These are phyloP conservation scores for Smittia aterrima DNA, from an alignment of 2,888 invertebrate genomes.

Conservation along the genomic window DNA sequence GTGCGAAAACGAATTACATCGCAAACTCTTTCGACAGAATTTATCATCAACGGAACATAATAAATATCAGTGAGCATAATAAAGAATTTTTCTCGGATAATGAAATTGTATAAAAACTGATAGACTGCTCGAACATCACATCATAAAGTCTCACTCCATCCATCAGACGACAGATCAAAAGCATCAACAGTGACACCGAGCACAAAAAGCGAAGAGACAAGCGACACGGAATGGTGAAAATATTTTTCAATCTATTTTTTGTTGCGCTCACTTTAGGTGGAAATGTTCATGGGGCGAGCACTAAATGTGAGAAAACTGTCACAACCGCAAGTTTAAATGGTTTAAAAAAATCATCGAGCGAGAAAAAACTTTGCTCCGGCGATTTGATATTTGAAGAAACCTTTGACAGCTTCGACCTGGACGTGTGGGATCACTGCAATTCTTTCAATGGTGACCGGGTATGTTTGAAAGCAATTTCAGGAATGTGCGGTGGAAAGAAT, in stretches of 20 bases:
- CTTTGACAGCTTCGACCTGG: slow-evolving; percentile 52
- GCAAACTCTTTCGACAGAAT: slow-evolving; percentile 2
- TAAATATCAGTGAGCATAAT: slow-evolving; percentile 25
- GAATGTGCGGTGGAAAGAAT: background rate
- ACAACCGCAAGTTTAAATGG: slow-evolving; percentile 31
- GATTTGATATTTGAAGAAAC: slow-evolving; percentile 55
- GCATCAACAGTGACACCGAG: background rate
- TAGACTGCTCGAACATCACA: background rate
- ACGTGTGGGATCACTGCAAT: slow-evolving; percentile 55
- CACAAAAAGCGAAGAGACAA: background rate
- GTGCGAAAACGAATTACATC: slow-evolving; percentile 37
- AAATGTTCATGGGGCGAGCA: slow-evolving; percentile 18
- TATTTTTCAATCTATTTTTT: slow-evolving; percentile 9
- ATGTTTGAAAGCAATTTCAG: background rate
- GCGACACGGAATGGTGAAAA: background rate
- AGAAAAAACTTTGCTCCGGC: slow-evolving; percentile 48
- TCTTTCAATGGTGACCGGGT: slow-evolving; percentile 52
- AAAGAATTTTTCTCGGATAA: background rate
- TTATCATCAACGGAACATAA: slow-evolving; percentile 27
- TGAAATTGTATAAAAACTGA: slow-evolving; percentile 24
- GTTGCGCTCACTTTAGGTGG: background rate
- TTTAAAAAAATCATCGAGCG: slow-evolving; percentile 21
- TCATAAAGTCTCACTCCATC: background rate
- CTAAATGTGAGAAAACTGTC: slow-evolving; percentile 37
- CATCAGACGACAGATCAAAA: slow-evolving; percentile 1